Base-by-base conservation (phyloP, 1,140 invertebrate genomes). In the Drosophila nikananu region DNA sequence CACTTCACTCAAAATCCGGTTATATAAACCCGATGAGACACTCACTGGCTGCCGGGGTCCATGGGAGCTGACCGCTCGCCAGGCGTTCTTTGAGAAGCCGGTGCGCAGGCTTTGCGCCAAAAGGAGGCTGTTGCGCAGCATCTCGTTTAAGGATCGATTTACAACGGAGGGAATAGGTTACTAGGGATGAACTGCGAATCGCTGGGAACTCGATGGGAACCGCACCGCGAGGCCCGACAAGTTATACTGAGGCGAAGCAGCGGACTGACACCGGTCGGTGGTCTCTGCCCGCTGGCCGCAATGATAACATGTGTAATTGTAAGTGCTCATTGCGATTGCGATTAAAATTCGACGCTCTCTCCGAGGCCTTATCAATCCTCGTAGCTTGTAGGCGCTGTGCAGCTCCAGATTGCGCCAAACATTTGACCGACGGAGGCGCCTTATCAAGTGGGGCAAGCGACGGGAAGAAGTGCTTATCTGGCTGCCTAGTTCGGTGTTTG, bases 271-370 rank as follows among this genome's bases (percentile, higher is more conserved):
- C 19, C 59, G 46, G 54, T 42, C 57, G 63, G 37, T 52, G 49
- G 49, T 27, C 49, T 2, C 46, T 44, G 48, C 15, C 32, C 35
- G 44, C 42, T 25, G 70, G 37, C 19, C 37, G 30, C 25, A 72
- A 77, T 90, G 84, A 90, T 82, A 86, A 86, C 82, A 90, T 86
- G 68, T 90, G 86, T 91, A 91, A 91, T 86, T 89, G 86, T 89
- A 86, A 91, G 74, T 70, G 71, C 66, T 82, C 82, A 79, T 86
- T 86, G 86, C 82, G 86, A 90, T 90, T 89, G 86, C 86, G 86
- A 91, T 89, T 89, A 89, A 80, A 82, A 71, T 82, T 83, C 79
- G 78, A 80, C 54, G 39, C 54, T 82, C 86, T 30, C 30, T 27
- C 5, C 74, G 79, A 62, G 72, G 66, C 72, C 68, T 90, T 90